Base-by-base conservation (phyloP, 2,888 invertebrate genomes). In the Trachelus tabidus region DNA sequence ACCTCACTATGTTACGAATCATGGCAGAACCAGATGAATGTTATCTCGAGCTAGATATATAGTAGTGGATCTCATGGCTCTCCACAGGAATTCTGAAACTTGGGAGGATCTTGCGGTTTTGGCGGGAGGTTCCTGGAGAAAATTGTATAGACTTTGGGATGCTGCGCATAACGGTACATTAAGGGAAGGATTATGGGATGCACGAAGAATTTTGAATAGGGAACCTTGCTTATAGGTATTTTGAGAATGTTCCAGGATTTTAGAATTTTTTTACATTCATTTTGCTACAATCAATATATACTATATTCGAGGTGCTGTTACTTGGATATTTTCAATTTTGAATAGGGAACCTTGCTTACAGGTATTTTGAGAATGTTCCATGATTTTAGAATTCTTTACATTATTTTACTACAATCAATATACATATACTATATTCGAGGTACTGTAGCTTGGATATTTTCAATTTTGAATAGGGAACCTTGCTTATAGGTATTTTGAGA, bases 21-120 rank as follows among this genome's bases (percentile, higher is more conserved):
- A 56, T 56, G 56, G 23, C 56, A 23, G 56, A 56, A 56, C 2
- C 6, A 33, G 34, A 76, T 71, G 80, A 75, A 73, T 73, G 69
- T 73, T 79, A 82, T 78, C 74, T 74, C 76, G 31, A 33, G 76
- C 35, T 78, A 73, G 84, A 81, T 83, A 79, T 79, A 34, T 34
- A 81, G 80, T 77, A 73, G 75, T 76, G 77, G 79, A 80, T 85
- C 56, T 83, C 83, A 80, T 37, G 85, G 81, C 79, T 85, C 76
- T 81, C 81, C 82, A 77, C 81, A 82, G 83, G 81, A 84, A 83
- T 80, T 84, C 80, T 68, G 83, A 81, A 85, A 85, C 85, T 83
- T 79, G 84, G 56, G 23, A 82, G 82, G 84, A 79, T 83, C 84
- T 80, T 81, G 85, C 30, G 84, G 83, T 77, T 73, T 56, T 30